These are phyloP conservation scores for Tuta absoluta DNA, from an alignment of 2,888 invertebrate species.

Conservation along the genomic window DNA sequence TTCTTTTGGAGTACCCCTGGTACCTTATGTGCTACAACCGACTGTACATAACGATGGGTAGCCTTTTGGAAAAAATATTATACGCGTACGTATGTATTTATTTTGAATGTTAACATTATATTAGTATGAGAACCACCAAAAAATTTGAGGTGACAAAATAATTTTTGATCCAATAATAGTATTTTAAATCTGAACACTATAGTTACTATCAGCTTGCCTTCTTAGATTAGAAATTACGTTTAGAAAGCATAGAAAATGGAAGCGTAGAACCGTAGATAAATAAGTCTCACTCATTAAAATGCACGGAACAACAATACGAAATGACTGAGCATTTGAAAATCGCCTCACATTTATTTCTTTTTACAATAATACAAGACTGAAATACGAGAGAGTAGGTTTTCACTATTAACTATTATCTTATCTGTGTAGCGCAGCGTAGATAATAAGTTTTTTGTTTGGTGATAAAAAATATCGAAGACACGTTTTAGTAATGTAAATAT, in stretches of 20 bases:
- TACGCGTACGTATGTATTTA: too few species aligned
- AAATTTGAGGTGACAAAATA: too few species aligned
- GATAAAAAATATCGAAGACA: conserved; percentile 7
- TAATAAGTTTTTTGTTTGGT: conserved; percentile 25
- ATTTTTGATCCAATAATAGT: too few species aligned
- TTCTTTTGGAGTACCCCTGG: too few species aligned
- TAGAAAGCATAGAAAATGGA: conserved; percentile 18
- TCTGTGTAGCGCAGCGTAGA: background rate
- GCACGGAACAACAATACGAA: background rate
- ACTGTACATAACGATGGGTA: too few species aligned
- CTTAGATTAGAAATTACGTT: conserved; percentile 13
- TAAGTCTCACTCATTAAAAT: conserved; percentile 9
- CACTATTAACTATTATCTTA: background rate
- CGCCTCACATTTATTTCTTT: background rate
- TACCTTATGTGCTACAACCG: too few species aligned
- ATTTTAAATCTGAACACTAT: background rate
- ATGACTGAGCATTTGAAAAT: conserved; percentile 16
- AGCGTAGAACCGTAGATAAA: conserved; percentile 6
- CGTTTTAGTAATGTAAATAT: conserved; percentile 12
- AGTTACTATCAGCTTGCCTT: background rate
- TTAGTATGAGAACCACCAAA: too few species aligned
- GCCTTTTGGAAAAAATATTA: too few species aligned
- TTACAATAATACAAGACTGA: background rate
- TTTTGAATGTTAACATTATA: too few species aligned
- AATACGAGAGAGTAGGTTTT: background rate